Evolutionary conservation across 2,797 vertebrate genomes (phyloP).

Genomic region (Xerus rutilus): DNA sequence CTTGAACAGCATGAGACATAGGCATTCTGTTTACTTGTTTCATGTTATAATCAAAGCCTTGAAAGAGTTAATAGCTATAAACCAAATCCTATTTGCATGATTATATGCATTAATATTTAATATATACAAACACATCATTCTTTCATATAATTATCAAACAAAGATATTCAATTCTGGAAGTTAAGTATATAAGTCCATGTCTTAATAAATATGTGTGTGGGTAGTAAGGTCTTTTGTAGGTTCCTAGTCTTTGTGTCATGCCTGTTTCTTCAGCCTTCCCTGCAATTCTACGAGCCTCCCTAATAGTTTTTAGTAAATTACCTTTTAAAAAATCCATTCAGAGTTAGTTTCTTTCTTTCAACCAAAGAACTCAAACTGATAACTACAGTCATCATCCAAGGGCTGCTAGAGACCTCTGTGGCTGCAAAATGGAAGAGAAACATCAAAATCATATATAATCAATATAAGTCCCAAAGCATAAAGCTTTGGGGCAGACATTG

Average conservation of each 20-base stretch:
- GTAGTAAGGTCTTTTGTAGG: not conserved
- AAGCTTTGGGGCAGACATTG: not conserved
- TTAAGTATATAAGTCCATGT: not conserved
- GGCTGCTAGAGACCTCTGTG: not conserved
- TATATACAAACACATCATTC: not conserved
- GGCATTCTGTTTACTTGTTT: not conserved
- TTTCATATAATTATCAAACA: not conserved
- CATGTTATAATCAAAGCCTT: not conserved
- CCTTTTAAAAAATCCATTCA: not conserved
- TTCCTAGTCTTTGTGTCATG: not conserved
- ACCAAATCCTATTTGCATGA: not conserved
- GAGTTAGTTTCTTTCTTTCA: not conserved
- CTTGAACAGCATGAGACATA: not conserved
- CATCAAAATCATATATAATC: not conserved
- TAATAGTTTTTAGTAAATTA: not conserved
- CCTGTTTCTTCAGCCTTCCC: not conserved
- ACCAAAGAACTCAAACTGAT: not conserved
- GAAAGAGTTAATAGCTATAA: not conserved
- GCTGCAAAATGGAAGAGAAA: not conserved
- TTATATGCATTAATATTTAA: not conserved
- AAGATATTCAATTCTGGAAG: not conserved
- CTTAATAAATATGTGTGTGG: not conserved
- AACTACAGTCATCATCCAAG: not conserved
- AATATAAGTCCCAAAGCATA: not conserved
- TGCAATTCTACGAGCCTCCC: not conserved